phyloP scores from a whole-genome alignment of 2,888 invertebrate species.

The Lingula anatina region DNA sequence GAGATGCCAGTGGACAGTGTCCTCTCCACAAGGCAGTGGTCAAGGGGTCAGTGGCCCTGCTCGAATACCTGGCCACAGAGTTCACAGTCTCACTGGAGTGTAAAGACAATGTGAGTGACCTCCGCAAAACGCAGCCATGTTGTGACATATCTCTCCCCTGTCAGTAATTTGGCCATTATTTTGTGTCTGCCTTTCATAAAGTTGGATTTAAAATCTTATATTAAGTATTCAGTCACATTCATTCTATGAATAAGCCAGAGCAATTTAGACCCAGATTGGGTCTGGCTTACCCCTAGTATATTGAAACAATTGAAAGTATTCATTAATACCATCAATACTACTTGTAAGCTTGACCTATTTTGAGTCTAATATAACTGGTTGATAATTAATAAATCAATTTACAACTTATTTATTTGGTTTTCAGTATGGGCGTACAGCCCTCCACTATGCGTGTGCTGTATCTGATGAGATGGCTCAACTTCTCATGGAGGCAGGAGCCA shows the following conservation, averaged over 20 bases:
- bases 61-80: conserved; percentile 18
- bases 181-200: no score
- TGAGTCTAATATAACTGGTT: no score
- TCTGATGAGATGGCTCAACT: conserved; percentile 22
- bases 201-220: no score
- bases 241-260: no score
- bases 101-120: conserved; percentile 31
- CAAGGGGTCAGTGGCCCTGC: conserved; percentile 18
- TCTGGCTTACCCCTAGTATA: no score
- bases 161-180: no score
- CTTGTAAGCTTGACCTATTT: no score
- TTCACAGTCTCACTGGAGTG: conserved; percentile 21
- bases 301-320: no score
- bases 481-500: conserved; percentile 23
- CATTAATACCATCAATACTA: no score
- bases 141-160: background rate
- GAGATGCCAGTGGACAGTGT: conserved; percentile 22
- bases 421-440: conserved; percentile 32
- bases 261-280: no score
- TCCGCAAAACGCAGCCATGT: background rate
- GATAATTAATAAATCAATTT: no score
- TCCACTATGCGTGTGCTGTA: conserved; percentile 32
- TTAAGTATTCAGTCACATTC: no score
- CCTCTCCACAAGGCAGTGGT: conserved; percentile 32
- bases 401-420: conserved; percentile 2